Conservation (phyloP, 2,113 vertebrate genomes). For the Bubo blakistoni region DNA sequence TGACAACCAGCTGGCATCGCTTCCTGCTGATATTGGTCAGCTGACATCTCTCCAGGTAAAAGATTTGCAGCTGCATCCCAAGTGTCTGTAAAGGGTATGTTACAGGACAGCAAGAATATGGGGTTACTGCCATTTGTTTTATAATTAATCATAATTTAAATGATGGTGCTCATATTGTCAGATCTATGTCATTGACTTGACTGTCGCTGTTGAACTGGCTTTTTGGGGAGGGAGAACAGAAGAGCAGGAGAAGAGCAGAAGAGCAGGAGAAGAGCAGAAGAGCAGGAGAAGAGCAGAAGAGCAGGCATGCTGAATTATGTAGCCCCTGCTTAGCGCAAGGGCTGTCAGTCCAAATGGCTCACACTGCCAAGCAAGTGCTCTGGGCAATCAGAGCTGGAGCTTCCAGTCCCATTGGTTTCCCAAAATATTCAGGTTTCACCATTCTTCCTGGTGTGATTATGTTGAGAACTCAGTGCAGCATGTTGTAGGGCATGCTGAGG, state of each 20-base stretch:
- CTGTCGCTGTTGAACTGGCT: not conserved
- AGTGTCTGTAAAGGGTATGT: not conserved
- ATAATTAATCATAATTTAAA: not conserved
- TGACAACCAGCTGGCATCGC: conserved; percentile 83
- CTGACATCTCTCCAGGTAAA: conserved; percentile 81
- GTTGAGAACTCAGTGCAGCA: not conserved
- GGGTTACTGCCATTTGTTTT: not conserved
- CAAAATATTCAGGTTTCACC: not conserved
- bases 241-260: not conserved
- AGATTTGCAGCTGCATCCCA: not conserved
- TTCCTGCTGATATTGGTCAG: conserved; percentile 87
- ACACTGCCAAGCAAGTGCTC: not conserved
- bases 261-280: not conserved
- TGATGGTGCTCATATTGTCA: not conserved
- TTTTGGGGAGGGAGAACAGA: not conserved
- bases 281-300: not conserved
- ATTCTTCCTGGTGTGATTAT: not conserved
- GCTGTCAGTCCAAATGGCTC: not conserved
- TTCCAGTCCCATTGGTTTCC: not conserved
- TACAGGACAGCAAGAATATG: not conserved
- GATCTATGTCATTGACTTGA: not conserved
- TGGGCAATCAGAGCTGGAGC: not conserved
- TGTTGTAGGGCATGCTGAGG: not conserved
- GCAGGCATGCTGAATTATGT: not conserved
- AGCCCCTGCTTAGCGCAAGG: not conserved